Evolutionary conservation across 1,140 invertebrate species (phyloP), one percentile per base, ranked within the genome.

Genomic region (Drosophila oshimai): DNA sequence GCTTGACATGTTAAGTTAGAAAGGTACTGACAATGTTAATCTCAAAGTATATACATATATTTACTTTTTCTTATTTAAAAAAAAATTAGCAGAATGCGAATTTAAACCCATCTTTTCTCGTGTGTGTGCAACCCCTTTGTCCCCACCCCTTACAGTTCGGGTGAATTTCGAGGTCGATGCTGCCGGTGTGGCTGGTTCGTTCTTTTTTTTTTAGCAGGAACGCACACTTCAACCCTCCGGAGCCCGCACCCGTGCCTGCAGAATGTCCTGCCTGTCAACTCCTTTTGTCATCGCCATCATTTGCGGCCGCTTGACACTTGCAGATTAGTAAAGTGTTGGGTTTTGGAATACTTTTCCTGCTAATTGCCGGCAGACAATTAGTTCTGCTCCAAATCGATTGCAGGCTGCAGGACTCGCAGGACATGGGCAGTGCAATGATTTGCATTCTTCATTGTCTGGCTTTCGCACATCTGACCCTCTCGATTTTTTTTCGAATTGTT

Each of bases 271-370:
- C 53, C 71, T 67, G 75, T 86, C 79, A 84, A 84, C 75, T 84
- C 80, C 80, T 72, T 86, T 73, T 73, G 68, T 71, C 68, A 45
- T 50, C 55, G 51, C 39, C 57, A 73, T 73, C 74, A 45, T 55
- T 64, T 77, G 45, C 74, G 53, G 55, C 62, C 55, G 80, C 79
- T 86, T 84, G 80, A 84, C 80, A 84, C 80, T 84, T 84, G 80
- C 80, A 86, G 80, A 84, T 84, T 84, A 84, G 80, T 86, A 84
- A 86, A 86, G 80, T 84, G 80, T 84, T 86, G 80, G 80, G 57
- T 79, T 79, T 70, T 53, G 12, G 31, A 42, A 53, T 72, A 72
- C 61, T 71, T 84, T 84, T 84, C 80, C 51, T 84, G 80, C 80
- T 84, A 84, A 84, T 84, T 84, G 80, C 75, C 83, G 29, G 28